Conservation (phyloP, 2,888 invertebrate species). For the Mimachlamys varia region DNA sequence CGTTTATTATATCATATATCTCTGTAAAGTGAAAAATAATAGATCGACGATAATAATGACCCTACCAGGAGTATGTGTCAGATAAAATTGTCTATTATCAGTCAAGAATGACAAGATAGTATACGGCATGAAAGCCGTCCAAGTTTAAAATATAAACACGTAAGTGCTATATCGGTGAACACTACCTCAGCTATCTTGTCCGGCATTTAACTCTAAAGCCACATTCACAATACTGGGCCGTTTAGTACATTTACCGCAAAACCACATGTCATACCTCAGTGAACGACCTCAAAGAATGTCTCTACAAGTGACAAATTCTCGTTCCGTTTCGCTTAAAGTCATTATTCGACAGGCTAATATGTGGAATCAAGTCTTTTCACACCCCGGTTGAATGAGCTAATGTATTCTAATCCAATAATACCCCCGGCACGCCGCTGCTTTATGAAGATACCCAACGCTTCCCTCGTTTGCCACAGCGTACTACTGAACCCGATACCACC, state of each 20-base stretch:
- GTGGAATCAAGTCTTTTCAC: neutral
- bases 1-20: slow-evolving; percentile 28
- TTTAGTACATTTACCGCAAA: slow-evolving; percentile 14
- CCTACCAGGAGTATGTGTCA: neutral
- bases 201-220: neutral
- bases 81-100: slow-evolving; percentile 8
- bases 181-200: neutral
- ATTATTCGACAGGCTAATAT: neutral
- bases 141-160: neutral
- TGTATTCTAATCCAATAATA: neutral
- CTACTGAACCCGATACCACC: neutral
- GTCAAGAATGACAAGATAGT: neutral
- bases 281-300: neutral
- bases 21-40: neutral
- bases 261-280: neutral
- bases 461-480: neutral
- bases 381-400: neutral
- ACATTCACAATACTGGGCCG: neutral
- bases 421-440: neutral
- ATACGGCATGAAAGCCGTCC: neutral
- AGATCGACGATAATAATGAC: slow-evolving; percentile 11
- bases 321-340: neutral
- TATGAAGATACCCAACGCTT: neutral
- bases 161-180: neutral
- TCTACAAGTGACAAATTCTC: slow-evolving; percentile 1